phyloP scores from a whole-genome alignment of 2,888 invertebrate genomes.

The Stenurella melanura region DNA sequence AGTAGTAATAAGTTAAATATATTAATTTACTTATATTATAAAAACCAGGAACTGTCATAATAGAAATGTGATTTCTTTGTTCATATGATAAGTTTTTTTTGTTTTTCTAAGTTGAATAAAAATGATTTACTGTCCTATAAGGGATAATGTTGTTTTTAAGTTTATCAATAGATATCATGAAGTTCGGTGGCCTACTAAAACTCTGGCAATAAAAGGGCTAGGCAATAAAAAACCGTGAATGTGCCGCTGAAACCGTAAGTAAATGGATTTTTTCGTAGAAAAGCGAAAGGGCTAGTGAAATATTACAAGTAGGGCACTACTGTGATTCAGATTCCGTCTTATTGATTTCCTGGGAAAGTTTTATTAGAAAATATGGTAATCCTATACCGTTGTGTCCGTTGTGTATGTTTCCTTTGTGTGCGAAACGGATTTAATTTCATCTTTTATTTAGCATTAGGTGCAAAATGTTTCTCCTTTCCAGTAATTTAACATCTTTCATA shows the following conservation, averaged over 20 bases:
- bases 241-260: constrained; percentile 40
- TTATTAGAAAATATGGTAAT: constrained; percentile 61
- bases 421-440: constrained; percentile 26
- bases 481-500: too few relatives aligned
- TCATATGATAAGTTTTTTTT: not conserved
- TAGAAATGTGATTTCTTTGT: not conserved
- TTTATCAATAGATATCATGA: not conserved
- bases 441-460: constrained; percentile 25
- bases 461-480: not conserved
- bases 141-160: constrained; percentile 15
- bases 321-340: constrained; percentile 58
- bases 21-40: not conserved
- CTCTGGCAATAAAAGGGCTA: constrained; percentile 39
- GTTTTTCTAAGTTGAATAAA: not conserved
- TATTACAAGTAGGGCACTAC: constrained; percentile 58
- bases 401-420: constrained; percentile 4
- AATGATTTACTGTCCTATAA: not conserved
- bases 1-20: not conserved
- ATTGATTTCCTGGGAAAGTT: constrained; percentile 60
- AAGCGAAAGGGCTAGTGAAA: constrained; percentile 48
- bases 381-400: constrained; percentile 37
- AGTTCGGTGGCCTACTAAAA: constrained; percentile 41
- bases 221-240: constrained; percentile 46
- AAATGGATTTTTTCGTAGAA: constrained; percentile 30
- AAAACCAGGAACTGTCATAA: not conserved